These are phyloP conservation scores for Drosophila athabasca DNA, from an alignment of 1,140 invertebrate species.

Conservation along the genomic window DNA sequence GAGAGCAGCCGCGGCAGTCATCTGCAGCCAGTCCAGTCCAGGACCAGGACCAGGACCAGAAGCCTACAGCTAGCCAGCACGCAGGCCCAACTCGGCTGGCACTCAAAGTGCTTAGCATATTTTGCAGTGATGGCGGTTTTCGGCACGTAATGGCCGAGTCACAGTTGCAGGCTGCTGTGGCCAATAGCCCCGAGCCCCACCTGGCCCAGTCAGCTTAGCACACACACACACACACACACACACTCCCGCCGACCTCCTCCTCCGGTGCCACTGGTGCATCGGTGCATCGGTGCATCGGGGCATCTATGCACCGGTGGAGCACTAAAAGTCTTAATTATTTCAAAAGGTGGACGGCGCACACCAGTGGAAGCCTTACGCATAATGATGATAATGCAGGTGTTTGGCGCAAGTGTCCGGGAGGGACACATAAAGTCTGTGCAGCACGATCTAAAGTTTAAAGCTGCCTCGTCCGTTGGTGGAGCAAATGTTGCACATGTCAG, in stretches of 20 bases:
- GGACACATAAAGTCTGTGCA: too few species aligned
- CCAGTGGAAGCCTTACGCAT: constrained; percentile 1
- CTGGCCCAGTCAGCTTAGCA: too few species aligned
- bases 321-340: constrained; percentile 73
- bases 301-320: background rate
- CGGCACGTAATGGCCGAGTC: constrained; percentile 47
- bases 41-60: constrained; percentile 9
- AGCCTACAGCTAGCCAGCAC: constrained; percentile 12
- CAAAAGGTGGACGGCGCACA: constrained; percentile 49
- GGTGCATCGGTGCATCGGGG: background rate
- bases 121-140: constrained; percentile 54
- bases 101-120: constrained; percentile 68
- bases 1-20: constrained; percentile 4
- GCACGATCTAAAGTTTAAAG: constrained; percentile 22
- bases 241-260: background rate
- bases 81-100: constrained; percentile 9
- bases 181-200: too few species aligned
- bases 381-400: constrained; percentile 39
- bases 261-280: background rate
- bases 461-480: background rate
- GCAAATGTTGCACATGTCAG: constrained; percentile 28
- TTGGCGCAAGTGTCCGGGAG: background rate
- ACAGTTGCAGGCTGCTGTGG: constrained; percentile 29
- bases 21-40: constrained; percentile 15
- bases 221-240: background rate